Conservation (phyloP, 92 coral and sea anemone species). For the Porites cylindrica region DNA sequence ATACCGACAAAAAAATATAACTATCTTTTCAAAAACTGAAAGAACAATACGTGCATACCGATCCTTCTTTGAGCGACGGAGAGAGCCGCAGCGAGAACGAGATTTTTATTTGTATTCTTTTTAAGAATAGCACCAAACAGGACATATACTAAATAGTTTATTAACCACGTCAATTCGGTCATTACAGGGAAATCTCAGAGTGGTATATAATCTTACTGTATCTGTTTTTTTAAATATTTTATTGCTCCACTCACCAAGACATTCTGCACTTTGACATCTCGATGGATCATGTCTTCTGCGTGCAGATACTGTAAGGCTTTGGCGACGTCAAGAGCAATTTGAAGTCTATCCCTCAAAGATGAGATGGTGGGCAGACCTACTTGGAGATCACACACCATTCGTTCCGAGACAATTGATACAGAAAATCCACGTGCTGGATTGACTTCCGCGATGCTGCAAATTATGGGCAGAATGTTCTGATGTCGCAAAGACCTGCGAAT, state of each 20-base stretch:
- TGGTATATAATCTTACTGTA: too few relatives aligned
- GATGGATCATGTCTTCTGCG: conserved; percentile 63
- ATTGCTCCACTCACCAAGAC: conserved; percentile 61
- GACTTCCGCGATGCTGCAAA: conserved; percentile 67
- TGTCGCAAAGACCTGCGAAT: conserved; percentile 51
- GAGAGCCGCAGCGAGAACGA: too few relatives aligned
- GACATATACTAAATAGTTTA: background rate
- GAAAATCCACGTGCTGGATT: conserved; percentile 31
- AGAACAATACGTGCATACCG: too few relatives aligned
- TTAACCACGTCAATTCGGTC: too few relatives aligned
- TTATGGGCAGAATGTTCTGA: conserved; percentile 70
- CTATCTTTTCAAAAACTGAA: too few relatives aligned
- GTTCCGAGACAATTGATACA: conserved; percentile 67
- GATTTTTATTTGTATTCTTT: too few relatives aligned
- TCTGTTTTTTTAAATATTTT: too few relatives aligned
- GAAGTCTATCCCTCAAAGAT: conserved; percentile 65
- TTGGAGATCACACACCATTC: conserved; percentile 75
- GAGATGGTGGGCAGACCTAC: conserved; percentile 56
- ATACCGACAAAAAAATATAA: too few relatives aligned
- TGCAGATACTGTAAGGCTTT: conserved; percentile 75
- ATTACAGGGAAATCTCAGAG: too few relatives aligned
- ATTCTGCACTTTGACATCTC: conserved; percentile 78
- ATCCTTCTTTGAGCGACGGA: too few relatives aligned
- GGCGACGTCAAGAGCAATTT: conserved; percentile 68
- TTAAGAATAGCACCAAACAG: background rate